Conservation (phyloP, 2,888 invertebrate genomes). For the Platycheirus albimanus region DNA sequence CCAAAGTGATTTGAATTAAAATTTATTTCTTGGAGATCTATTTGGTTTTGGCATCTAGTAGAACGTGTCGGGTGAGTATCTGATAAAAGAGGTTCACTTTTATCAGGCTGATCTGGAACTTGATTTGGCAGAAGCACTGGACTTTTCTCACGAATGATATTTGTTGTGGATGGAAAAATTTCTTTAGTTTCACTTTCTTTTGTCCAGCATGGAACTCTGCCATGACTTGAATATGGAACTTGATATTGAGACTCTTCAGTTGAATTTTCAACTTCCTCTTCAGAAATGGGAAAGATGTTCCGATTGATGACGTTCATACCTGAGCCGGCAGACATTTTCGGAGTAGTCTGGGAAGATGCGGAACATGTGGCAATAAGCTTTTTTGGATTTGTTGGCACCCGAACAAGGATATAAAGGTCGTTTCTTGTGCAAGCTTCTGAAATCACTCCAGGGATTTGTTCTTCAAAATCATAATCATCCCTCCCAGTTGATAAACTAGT, state of each 20-base stretch:
- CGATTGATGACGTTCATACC: conserved; percentile 37
- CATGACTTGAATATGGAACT: background rate
- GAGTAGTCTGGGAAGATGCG: conserved; percentile 13
- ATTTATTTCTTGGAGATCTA: conserved; percentile 55
- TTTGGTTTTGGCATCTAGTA: conserved; percentile 40
- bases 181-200: conserved; percentile 12
- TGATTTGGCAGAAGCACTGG: conserved; percentile 43
- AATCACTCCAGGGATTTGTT: conserved; percentile 75
- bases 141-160: background rate
- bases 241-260: background rate
- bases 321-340: conserved; percentile 7
- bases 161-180: conserved; percentile 64
- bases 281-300: conserved; percentile 66
- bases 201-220: conserved; percentile 26
- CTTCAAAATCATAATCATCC: conserved; percentile 71
- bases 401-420: conserved; percentile 80
- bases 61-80: background rate
- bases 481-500: conserved; percentile 7
- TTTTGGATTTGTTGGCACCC: conserved; percentile 76
- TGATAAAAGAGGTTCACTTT: background rate
- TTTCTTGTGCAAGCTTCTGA: conserved; percentile 80
- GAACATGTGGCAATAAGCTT: background rate
- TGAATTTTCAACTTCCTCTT: conserved; percentile 50
- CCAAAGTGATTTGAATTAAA: conserved; percentile 4
- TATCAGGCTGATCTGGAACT: conserved; percentile 14